Base-by-base conservation (phyloP, 2,888 invertebrate genomes). In the Epinotia demarniana region DNA sequence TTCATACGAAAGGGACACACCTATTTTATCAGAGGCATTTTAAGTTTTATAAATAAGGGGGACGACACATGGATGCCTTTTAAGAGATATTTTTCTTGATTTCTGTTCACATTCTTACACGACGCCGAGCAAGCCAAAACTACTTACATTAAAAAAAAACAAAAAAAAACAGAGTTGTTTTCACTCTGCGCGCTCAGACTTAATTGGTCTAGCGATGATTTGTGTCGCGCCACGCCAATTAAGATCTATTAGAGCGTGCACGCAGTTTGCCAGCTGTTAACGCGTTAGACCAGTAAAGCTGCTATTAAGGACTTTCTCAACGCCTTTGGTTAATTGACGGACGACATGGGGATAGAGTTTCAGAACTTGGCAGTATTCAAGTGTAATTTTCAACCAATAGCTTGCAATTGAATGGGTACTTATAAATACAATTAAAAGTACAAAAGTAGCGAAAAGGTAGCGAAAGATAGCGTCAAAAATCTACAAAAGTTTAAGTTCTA, bases 221-320 rank as follows among this genome's bases (percentile, higher is more conserved):
- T 63, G 67, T 76, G 78, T 76, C 75, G 77, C 75, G 61, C 77
- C 77, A 78, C 78, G 77, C 85, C 90, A 92, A 92, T 92, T 92
- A 91, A 88, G 86, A 84, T 85, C 89, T 85, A 92, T 92, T 92
- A 89, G 87, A 86, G 83, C 82, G 85, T 85, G 83, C 84, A 82
- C 83, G 83, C 85, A 88, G 88, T 86, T 88, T 85, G 85, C 83
- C 86, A 81, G 84, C 85, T 85, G 84, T 86, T 87, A 83, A 81
- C 82, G 85, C 86, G 85, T 85, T 88, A 87, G 84, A 85, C 85
- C 86, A 85, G 84, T 88, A 86, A 89, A 86, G 84, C 85, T 85
- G 84, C 86, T 87, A 90, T 90, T 90, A 89, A 85, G 84, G 85
- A 84, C 88, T 87, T 88, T 88, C 89, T 84, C 87, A 83, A 82